These are phyloP conservation scores for Bucorvus abyssinicus DNA, from an alignment of 2,797 vertebrate genomes.

Conservation along the genomic window DNA sequence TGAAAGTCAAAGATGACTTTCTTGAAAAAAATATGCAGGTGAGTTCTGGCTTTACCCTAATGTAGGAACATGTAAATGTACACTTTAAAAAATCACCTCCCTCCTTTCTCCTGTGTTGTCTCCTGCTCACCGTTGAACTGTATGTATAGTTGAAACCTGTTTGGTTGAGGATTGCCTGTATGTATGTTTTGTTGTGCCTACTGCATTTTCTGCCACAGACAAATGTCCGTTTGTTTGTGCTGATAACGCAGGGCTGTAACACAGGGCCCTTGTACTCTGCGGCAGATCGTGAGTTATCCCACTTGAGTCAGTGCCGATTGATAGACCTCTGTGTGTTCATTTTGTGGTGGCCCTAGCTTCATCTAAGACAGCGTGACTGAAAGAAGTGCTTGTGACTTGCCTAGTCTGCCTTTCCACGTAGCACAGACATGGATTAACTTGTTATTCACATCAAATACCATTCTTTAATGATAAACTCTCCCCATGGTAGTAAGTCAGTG, in stretches of 20 bases:
- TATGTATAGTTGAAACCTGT: not conserved
- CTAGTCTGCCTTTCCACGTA: not conserved
- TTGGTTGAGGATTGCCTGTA: not conserved
- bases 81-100: not conserved
- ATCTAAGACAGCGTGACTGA: fast-evolving
- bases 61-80: not conserved
- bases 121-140: not conserved
- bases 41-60: not conserved
- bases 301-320: not conserved
- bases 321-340: not conserved
- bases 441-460: not conserved
- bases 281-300: not conserved
- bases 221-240: not conserved
- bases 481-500: not conserved
- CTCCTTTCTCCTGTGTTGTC: not conserved
- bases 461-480: not conserved
- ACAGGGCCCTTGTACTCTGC: not conserved
- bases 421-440: not conserved
- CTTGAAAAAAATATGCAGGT: not conserved
- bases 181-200: not conserved
- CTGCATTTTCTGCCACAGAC: not conserved
- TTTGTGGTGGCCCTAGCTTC: not conserved
- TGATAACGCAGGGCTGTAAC: not conserved
- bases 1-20: not conserved
- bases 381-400: not conserved